Evolutionary conservation across 2,888 invertebrate species (phyloP).

Genomic region (Latrodectus elegans): DNA sequence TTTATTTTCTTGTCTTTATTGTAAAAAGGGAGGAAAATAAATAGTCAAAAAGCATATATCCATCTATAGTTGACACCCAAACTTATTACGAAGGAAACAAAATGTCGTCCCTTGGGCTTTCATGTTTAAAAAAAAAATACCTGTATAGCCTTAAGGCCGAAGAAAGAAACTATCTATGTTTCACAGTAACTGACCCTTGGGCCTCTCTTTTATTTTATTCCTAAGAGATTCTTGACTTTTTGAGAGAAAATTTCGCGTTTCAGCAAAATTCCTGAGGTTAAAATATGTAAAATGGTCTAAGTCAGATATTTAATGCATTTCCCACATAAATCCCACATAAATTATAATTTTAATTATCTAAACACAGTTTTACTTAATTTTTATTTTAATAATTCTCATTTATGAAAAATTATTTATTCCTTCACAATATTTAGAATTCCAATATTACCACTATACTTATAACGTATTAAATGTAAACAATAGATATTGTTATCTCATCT

Average conservation of each 20-base stretch:
- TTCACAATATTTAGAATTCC: too few relatives aligned
- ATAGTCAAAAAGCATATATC: neutral
- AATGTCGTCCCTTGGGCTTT: conserved; percentile 41
- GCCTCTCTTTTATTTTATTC: conserved; percentile 50
- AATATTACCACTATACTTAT: too few relatives aligned
- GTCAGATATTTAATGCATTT: neutral
- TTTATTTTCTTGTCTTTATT: conserved; percentile 11
- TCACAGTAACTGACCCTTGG: conserved; percentile 59
- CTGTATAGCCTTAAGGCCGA: conserved; percentile 17
- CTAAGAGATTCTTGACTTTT: conserved; percentile 42
- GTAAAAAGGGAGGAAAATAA: neutral
- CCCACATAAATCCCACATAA: too few relatives aligned
- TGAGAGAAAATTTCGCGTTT: conserved; percentile 23
- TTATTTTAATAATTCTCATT: too few relatives aligned
- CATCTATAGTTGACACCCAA: conserved; percentile 55
- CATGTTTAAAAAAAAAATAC: conserved; percentile 21
- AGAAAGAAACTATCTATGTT: conserved; percentile 52
- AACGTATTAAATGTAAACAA: too few relatives aligned
- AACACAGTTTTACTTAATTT: too few relatives aligned
- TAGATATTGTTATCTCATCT: too few relatives aligned
- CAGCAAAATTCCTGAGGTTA: neutral
- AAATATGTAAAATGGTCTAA: conserved; percentile 13
- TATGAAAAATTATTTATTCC: too few relatives aligned
- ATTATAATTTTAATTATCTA: too few relatives aligned
- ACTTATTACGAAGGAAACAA: conserved; percentile 32